These are phyloP conservation scores for Tachystola acroxantha DNA, from an alignment of 2,888 invertebrate genomes.

Conservation along the genomic window DNA sequence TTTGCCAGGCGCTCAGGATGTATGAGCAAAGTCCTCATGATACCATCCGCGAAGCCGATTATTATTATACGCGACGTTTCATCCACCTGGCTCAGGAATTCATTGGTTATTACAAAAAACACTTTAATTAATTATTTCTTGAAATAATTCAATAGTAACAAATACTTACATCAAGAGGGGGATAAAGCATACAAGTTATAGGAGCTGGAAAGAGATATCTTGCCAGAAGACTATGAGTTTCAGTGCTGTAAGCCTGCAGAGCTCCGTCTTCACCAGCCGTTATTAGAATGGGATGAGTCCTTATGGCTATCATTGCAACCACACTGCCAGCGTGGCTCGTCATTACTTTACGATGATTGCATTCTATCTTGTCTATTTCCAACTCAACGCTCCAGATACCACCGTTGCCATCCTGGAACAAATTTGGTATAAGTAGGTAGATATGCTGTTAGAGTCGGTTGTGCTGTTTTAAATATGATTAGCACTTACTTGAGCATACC, in stretches of 20 bases:
- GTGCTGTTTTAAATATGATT: background rate
- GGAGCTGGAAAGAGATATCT: conserved; percentile 73
- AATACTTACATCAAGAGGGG: conserved; percentile 81
- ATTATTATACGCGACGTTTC: conserved; percentile 80
- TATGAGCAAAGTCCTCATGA: conserved; percentile 75
- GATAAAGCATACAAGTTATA: conserved; percentile 82
- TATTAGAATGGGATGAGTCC: conserved; percentile 83
- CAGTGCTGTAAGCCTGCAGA: conserved; percentile 85
- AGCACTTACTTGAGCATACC: conserved; percentile 89
- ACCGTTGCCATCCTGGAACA: conserved; percentile 89
- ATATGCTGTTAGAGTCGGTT: conserved; percentile 3
- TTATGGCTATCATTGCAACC: conserved; percentile 82
- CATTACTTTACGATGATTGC: conserved; percentile 67
- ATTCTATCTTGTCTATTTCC: conserved; percentile 65
- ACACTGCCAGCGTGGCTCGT: conserved; percentile 88
- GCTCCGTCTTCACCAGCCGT: conserved; percentile 86
- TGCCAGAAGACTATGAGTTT: conserved; percentile 76
- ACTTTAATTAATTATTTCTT: too few species aligned
- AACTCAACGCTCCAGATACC: conserved; percentile 80
- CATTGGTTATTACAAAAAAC: too few species aligned
- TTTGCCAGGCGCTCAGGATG: conserved; percentile 47
- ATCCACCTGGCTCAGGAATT: conserved; percentile 71
- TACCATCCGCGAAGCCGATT: conserved; percentile 85
- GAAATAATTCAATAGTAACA: too few species aligned
- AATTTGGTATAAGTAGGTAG: conserved; percentile 5